Conservation (phyloP, 2,113 vertebrate genomes). For the Elephantulus edwardii region DNA sequence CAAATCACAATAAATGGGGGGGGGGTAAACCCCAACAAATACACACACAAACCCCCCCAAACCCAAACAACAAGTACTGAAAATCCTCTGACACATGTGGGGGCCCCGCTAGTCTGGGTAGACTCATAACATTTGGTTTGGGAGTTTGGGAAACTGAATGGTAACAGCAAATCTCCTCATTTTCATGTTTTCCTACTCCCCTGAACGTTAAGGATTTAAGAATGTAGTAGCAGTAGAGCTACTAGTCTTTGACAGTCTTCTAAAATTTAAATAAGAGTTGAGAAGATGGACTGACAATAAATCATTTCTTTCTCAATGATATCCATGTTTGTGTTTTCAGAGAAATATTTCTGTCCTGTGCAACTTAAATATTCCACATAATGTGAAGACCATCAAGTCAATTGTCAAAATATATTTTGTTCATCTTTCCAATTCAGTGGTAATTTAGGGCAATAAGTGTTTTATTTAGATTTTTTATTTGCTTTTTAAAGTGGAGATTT, state of each 20-base stretch:
- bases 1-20: too few species aligned
- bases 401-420: neutral
- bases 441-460: neutral
- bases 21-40: too few species aligned
- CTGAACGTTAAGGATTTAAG: neutral
- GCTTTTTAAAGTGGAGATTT: too few species aligned
- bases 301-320: neutral
- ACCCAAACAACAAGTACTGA: too few species aligned
- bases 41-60: too few species aligned
- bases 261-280: slow-evolving; percentile 11
- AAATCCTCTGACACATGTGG: too few species aligned
- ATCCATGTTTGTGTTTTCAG: neutral
- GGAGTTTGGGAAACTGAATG: too few species aligned
- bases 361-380: neutral
- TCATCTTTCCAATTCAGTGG: neutral
- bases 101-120: too few species aligned
- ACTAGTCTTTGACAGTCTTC: neutral
- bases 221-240: neutral
- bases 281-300: neutral
- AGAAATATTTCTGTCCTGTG: neutral
- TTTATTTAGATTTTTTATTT: too few species aligned
- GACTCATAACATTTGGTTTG: too few species aligned
- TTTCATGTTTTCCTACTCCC: neutral
- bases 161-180: neutral
- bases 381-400: neutral